phyloP scores from a whole-genome alignment of 92 coral and sea anemone species.

The Parazoanthus swiftii region DNA sequence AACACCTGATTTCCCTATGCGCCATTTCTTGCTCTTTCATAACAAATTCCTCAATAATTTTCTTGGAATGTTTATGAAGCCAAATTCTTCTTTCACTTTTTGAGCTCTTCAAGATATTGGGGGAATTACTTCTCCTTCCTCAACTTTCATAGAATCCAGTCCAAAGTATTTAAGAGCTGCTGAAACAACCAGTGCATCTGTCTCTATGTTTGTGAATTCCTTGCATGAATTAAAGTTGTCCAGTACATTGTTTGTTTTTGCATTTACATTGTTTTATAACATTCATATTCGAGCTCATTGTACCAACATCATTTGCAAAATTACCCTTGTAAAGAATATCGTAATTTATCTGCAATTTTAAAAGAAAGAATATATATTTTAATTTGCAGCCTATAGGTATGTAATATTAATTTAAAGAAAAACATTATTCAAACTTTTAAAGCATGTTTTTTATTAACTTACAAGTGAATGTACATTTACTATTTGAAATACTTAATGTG shows the following conservation, averaged over 20 bases:
- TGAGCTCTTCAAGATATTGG: constrained; percentile 6
- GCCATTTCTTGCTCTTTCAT: constrained; percentile 54
- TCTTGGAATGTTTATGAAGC: constrained; percentile 57
- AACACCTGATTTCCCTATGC: constrained; percentile 34
- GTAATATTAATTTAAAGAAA: too few relatives aligned
- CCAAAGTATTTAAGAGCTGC: constrained; percentile 61
- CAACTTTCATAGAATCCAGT: constrained; percentile 26
- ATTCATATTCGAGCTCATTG: constrained; percentile 49
- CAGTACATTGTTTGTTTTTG: constrained; percentile 68
- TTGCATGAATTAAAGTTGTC: constrained; percentile 73
- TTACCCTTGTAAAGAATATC: constrained; percentile 46
- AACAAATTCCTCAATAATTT: constrained; percentile 47
- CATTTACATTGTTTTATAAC: constrained; percentile 60
- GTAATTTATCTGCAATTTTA: constrained; percentile 42
- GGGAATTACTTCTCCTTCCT: constrained; percentile 42
- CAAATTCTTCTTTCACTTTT: constrained; percentile 41
- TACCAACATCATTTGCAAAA: constrained; percentile 1
- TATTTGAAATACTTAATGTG: too few relatives aligned
- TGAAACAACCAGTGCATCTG: constrained; percentile 60
- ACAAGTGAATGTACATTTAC: too few relatives aligned
- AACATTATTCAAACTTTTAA: too few relatives aligned
- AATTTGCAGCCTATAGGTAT: too few relatives aligned
- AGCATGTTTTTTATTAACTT: too few relatives aligned
- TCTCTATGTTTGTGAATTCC: constrained; percentile 59
- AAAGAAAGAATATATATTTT: too few relatives aligned